Evolutionary conservation across 2,888 invertebrate genomes (phyloP).

Genomic region (Drosophila setosimentum): DNA sequence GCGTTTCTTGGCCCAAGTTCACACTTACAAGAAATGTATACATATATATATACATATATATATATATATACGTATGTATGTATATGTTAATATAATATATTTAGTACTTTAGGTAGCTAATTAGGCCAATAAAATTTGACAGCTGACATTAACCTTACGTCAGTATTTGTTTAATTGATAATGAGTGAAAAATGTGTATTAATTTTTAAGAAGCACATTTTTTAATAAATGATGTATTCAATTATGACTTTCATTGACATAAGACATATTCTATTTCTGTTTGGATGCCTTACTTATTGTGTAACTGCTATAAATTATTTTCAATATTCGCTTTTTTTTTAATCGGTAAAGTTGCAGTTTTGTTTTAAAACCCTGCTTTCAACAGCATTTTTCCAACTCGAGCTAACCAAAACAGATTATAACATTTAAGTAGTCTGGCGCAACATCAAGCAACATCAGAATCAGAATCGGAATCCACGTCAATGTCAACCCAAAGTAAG

Average conservation of each 20-base stretch:
- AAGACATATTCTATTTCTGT: not conserved
- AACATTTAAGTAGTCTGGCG: slow-evolving; percentile 5
- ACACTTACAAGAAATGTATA: not conserved
- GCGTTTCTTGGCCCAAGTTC: not conserved
- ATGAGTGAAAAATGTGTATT: not conserved
- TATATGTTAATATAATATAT: not conserved
- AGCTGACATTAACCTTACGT: not conserved
- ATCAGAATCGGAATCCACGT: slow-evolving; percentile 19
- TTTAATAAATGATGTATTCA: not conserved
- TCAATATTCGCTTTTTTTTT: not conserved
- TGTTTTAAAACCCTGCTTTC: not conserved
- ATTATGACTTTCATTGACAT: not conserved
- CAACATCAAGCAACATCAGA: slow-evolving; percentile 14
- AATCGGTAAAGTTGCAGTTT: not conserved
- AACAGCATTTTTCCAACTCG: not conserved
- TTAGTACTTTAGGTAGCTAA: not conserved
- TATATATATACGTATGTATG: not conserved
- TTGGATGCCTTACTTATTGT: not conserved
- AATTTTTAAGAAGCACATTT: not conserved
- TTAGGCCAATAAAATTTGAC: slow-evolving; percentile 1
- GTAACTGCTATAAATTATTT: not conserved
- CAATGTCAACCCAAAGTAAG: slow-evolving; percentile 29
- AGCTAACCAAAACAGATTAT: slow-evolving; percentile 22
- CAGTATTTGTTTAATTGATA: not conserved
- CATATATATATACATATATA: not conserved